Percentiles rank a stretch among this genome's conserved stretches.
Conservation (phyloP, 2,888 invertebrate species). For the Pammene fasciana region DNA sequence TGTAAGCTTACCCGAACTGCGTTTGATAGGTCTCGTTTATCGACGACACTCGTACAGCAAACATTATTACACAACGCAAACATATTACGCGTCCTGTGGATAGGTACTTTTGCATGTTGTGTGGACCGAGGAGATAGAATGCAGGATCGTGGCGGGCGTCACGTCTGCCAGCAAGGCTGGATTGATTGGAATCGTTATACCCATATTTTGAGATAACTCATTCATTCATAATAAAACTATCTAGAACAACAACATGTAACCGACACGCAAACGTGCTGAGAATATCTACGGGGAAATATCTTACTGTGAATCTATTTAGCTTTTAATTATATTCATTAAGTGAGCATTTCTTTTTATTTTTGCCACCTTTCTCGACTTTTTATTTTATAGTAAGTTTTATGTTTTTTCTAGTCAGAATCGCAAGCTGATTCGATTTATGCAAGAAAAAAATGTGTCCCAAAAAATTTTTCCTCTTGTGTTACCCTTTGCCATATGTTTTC, state of each 20-base stretch:
- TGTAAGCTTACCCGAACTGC: conserved; percentile 15
- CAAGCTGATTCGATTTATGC: too few relatives aligned
- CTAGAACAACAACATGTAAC: not conserved
- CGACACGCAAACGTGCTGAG: not conserved
- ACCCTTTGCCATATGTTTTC: too few relatives aligned
- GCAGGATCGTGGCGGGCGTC: conserved; percentile 37
- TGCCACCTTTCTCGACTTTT: too few relatives aligned
- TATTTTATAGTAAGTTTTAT: too few relatives aligned
- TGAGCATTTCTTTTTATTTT: too few relatives aligned
- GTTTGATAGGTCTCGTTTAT: conserved; percentile 39
- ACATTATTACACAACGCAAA: conserved; percentile 42
- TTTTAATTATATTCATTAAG: not conserved
- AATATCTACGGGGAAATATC: not conserved
- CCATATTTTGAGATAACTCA: conserved; percentile 8
- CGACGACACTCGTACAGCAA: conserved; percentile 37
- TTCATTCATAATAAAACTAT: conserved; percentile 1
- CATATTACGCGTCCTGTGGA: conserved; percentile 38
- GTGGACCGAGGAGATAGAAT: conserved; percentile 27
- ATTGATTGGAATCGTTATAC: conserved; percentile 2
- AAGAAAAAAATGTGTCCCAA: too few relatives aligned
- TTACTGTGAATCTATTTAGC: not conserved
- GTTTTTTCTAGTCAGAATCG: too few relatives aligned
- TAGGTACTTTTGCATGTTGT: conserved; percentile 12
- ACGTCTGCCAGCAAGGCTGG: conserved; percentile 29
- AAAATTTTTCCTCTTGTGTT: too few relatives aligned